A percentile compares a stretch with the other conserved stretches of the same genome.
These are phyloP conservation scores for Ephestia elutella DNA, from an alignment of 1,140 invertebrate genomes.

Conservation along the genomic window DNA sequence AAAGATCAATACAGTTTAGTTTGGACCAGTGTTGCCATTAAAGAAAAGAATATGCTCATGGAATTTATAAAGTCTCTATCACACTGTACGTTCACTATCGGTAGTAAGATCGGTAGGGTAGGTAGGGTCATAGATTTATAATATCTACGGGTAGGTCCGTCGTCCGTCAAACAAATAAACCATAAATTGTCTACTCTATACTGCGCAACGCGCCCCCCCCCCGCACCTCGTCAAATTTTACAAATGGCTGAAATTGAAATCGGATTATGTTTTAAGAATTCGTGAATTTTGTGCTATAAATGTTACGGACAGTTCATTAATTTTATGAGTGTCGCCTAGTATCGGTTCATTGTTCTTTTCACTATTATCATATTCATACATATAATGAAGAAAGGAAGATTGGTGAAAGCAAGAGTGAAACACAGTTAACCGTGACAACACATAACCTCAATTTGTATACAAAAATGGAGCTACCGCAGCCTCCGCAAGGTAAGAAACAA, in stretches of 20 bases:
- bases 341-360: neutral
- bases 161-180: no score
- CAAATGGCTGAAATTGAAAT: conserved; percentile 16
- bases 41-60: neutral
- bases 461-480: conserved; percentile 20
- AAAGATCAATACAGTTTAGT: conserved; percentile 16
- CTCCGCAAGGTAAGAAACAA: conserved; percentile 14
- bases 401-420: neutral
- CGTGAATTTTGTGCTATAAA: neutral
- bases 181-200: no score
- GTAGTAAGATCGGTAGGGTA: no score
- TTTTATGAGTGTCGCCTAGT: neutral
- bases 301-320: neutral
- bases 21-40: neutral
- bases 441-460: conserved; percentile 14
- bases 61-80: no score
- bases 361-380: neutral
- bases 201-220: no score
- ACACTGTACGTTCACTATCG: no score
- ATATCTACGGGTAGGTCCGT: no score
- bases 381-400: conserved; percentile 6
- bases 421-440: conserved; percentile 3
- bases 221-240: conserved; percentile 1
- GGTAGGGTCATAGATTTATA: no score
- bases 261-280: neutral